Evolutionary conservation across 2,888 invertebrate genomes (phyloP).

Genomic region (Metalampra italica): DNA sequence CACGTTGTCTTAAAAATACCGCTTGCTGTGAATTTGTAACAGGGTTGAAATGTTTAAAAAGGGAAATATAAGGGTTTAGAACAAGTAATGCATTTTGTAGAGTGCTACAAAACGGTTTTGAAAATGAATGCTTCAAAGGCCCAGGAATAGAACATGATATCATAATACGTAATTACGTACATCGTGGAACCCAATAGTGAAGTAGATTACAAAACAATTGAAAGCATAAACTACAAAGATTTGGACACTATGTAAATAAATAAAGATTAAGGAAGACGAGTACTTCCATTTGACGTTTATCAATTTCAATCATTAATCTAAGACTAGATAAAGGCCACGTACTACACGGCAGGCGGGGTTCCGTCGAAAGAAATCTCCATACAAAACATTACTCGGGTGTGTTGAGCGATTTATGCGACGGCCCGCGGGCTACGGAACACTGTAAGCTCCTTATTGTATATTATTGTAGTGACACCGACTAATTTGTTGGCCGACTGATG

Average conservation of each 20-base stretch:
- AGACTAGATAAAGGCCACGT: conserved; percentile 68
- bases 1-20: conserved; percentile 62
- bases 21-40: conserved; percentile 63
- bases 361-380: conserved; percentile 78
- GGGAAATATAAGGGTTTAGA: conserved; percentile 39
- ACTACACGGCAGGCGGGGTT: conserved; percentile 51
- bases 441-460: conserved; percentile 70
- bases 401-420: conserved; percentile 77
- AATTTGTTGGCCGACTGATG: conserved; percentile 76
- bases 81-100: conserved; percentile 49
- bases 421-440: conserved; percentile 50
- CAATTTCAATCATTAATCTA: conserved; percentile 71
- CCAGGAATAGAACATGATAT: conserved; percentile 68
- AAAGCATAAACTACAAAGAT: not conserved
- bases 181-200: conserved; percentile 24
- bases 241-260: conserved; percentile 2
- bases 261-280: conserved; percentile 14
- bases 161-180: conserved; percentile 54
- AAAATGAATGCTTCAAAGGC: conserved; percentile 46
- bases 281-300: conserved; percentile 40
- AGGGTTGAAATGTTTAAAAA: conserved; percentile 31
- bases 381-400: conserved; percentile 74
- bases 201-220: conserved; percentile 1
- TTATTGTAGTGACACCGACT: conserved; percentile 77
- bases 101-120: conserved; percentile 32